Conservation (phyloP, 92 coral and sea anemone species). For the Plumapathes pennacea region DNA sequence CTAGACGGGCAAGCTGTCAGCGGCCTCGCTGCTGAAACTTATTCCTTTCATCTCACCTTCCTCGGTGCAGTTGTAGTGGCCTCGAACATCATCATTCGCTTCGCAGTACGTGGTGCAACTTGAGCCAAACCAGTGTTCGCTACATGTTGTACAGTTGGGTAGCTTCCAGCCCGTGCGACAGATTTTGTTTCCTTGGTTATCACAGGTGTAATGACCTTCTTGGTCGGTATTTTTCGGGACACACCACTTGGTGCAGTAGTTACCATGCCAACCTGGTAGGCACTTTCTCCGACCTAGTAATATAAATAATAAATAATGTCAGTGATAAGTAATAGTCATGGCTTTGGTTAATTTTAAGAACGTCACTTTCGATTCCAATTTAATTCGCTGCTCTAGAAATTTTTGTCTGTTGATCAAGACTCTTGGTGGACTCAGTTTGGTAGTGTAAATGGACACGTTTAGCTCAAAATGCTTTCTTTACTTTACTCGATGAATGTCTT, state of each 20-base stretch:
- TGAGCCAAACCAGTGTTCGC: slow-evolving; percentile 49
- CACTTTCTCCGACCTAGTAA: slow-evolving; percentile 45
- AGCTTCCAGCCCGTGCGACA: slow-evolving; percentile 44
- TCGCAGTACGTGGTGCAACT: slow-evolving; percentile 35
- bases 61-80: slow-evolving; percentile 62
- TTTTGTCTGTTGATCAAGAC: too few species aligned
- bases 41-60: slow-evolving; percentile 33
- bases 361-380: too few species aligned
- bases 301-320: too few species aligned
- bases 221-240: slow-evolving; percentile 29
- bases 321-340: too few species aligned
- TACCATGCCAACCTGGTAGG: slow-evolving; percentile 50
- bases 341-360: too few species aligned
- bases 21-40: too few species aligned
- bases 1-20: too few species aligned
- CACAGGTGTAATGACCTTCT: slow-evolving; percentile 62
- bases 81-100: slow-evolving; percentile 47
- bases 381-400: too few species aligned
- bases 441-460: too few species aligned
- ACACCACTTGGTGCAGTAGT: slow-evolving; percentile 59
- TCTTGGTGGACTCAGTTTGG: too few species aligned
- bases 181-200: slow-evolving; percentile 45
- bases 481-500: too few species aligned
- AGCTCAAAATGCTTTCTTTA: too few species aligned
- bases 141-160: slow-evolving; percentile 25